A percentile compares a stretch with the other conserved stretches of the same genome.
Evolutionary conservation across 2,113 vertebrate genomes (phyloP).

Genomic region (Eurypyga helias): DNA sequence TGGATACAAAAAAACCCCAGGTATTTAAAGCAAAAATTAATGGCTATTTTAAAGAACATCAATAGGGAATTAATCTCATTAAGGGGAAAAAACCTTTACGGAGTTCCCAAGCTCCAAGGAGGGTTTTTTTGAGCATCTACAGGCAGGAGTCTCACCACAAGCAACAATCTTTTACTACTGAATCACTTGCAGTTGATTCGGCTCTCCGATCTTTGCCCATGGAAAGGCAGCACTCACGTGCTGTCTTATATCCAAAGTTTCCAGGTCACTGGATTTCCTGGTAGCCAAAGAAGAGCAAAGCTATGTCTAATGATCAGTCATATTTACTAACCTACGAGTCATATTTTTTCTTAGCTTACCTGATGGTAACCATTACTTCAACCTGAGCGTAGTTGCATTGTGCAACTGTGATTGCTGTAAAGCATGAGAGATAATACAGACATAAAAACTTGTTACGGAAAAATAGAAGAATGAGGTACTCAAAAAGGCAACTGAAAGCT

Average conservation of each 20-base stretch:
- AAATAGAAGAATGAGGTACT: background rate
- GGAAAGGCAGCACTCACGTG: background rate
- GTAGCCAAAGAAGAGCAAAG: background rate
- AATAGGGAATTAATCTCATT: background rate
- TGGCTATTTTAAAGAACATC: background rate
- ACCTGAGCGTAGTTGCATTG: background rate
- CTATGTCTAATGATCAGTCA: background rate
- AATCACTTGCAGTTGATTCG: background rate
- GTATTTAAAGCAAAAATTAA: background rate
- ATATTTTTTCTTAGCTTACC: background rate
- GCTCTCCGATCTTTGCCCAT: background rate
- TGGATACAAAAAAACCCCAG: fast-evolving
- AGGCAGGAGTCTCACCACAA: background rate
- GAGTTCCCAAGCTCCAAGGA: background rate
- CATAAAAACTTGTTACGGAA: background rate
- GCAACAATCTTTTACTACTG: background rate
- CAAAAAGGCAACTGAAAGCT: background rate
- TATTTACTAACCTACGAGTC: background rate
- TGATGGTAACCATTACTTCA: background rate
- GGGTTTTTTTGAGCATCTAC: background rate
- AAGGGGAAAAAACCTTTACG: background rate
- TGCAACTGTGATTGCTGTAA: background rate
- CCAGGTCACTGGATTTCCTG: background rate
- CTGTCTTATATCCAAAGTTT: background rate
- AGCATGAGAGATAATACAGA: background rate